These are phyloP conservation scores for Tribolium freemani DNA, from an alignment of 2,888 invertebrate genomes.

Conservation along the genomic window DNA sequence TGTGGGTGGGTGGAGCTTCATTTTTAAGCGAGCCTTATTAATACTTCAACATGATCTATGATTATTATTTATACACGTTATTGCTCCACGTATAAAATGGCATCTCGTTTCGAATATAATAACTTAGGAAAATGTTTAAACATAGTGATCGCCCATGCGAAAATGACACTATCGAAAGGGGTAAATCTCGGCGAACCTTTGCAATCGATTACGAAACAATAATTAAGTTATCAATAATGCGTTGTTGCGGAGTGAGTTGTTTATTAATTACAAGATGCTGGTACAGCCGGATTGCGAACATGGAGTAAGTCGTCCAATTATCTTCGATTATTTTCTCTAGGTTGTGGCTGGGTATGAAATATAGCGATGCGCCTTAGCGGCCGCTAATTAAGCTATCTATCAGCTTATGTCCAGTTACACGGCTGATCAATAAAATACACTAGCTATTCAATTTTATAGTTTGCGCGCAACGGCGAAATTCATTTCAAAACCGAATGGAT, in stretches of 20 bases:
- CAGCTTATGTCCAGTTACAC: conserved; percentile 57
- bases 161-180: conserved; percentile 23
- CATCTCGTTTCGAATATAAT: conserved; percentile 13
- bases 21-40: conserved; percentile 33
- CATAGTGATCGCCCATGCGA: neutral
- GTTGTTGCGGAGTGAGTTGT: conserved; percentile 47
- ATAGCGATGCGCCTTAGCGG: conserved; percentile 62
- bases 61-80: conserved; percentile 39
- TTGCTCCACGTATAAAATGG: conserved; percentile 20
- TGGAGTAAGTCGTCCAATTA: conserved; percentile 63
- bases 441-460: conserved; percentile 16
- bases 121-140: neutral
- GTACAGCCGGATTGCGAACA: conserved; percentile 45
- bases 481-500: neutral
- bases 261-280: conserved; percentile 50
- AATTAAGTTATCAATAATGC: conserved; percentile 59
- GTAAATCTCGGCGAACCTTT: conserved; percentile 23
- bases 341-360: conserved; percentile 60
- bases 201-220: conserved; percentile 44
- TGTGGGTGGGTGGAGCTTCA: conserved; percentile 41
- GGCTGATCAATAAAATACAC: conserved; percentile 14
- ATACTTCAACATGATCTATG: conserved; percentile 42
- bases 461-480: neutral
- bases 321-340: conserved; percentile 65
- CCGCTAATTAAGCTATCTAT: conserved; percentile 67